Conservation (phyloP, 2,797 vertebrate genomes). For the Pteronotus mesoamericanus region DNA sequence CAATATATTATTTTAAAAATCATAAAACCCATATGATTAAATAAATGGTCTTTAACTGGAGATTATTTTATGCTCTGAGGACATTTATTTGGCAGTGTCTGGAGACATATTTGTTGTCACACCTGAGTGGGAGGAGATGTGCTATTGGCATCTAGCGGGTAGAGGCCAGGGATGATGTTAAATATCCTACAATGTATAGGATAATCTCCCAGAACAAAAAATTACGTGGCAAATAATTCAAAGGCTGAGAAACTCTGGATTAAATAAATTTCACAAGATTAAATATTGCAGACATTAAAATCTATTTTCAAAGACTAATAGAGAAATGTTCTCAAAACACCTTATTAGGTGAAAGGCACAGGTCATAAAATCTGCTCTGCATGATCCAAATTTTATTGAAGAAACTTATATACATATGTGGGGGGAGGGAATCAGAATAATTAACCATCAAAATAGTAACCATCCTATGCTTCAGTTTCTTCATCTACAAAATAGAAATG, state of each 20-base stretch:
- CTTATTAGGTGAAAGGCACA: neutral
- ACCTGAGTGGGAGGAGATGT: neutral
- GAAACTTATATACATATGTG: neutral
- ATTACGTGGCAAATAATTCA: neutral
- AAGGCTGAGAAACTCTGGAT: neutral
- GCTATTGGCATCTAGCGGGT: neutral
- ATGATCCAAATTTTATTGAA: neutral
- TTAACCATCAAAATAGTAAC: neutral
- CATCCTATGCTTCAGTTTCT: neutral
- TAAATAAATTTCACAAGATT: neutral
- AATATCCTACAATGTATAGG: neutral
- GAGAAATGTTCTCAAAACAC: neutral
- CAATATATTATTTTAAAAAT: neutral
- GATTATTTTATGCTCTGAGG: neutral
- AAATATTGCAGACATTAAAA: neutral
- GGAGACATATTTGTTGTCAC: neutral
- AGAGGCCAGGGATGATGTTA: neutral
- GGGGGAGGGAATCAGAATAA: neutral
- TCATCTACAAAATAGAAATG: neutral
- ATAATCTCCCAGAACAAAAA: neutral
- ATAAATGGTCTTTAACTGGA: neutral
- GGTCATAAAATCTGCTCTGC: conserved; percentile 1
- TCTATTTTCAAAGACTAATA: neutral
- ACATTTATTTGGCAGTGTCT: neutral
- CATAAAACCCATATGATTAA: neutral